These are phyloP conservation scores for Rhynchonycteris naso DNA, from an alignment of 2,797 vertebrate species.

Conservation along the genomic window DNA sequence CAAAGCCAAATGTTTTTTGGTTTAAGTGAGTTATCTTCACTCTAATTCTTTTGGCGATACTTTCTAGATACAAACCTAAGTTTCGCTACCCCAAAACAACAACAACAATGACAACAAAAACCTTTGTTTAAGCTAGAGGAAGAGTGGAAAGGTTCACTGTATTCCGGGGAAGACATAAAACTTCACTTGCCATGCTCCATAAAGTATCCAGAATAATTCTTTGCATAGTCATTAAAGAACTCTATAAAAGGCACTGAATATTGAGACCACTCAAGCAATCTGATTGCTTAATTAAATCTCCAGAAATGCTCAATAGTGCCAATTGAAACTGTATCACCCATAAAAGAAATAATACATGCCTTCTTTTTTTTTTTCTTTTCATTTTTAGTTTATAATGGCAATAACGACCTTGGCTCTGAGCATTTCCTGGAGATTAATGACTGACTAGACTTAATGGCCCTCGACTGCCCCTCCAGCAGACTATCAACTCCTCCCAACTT, in stretches of 20 bases:
- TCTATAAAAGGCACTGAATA: constrained; percentile 81
- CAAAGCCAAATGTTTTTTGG: not conserved
- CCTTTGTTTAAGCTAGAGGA: constrained; percentile 51
- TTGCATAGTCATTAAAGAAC: constrained; percentile 78
- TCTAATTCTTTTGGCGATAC: not conserved
- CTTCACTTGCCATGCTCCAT: constrained; percentile 77
- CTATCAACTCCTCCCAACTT: constrained; percentile 77
- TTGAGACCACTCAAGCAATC: constrained; percentile 78
- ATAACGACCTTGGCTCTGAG: constrained; percentile 82
- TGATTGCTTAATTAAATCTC: constrained; percentile 80
- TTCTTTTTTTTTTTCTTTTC: constrained; percentile 73
- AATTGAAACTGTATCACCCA: constrained; percentile 71
- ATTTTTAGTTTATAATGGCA: constrained; percentile 81
- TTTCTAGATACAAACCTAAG: constrained; percentile 35
- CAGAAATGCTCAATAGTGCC: constrained; percentile 77
- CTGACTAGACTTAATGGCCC: constrained; percentile 82
- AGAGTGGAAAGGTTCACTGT: constrained; percentile 7
- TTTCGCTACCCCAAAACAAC: not conserved
- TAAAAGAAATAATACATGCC: constrained; percentile 71
- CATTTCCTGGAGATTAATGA: constrained; percentile 84
- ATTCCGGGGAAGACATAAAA: constrained; percentile 69
- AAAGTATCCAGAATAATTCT: constrained; percentile 82
- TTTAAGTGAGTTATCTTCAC: not conserved
- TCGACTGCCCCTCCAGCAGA: constrained; percentile 52
- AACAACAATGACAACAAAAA: not conserved